These are phyloP conservation scores for Neolamprologus falcicula DNA, from an alignment of 2,113 vertebrate species.

Conservation along the genomic window DNA sequence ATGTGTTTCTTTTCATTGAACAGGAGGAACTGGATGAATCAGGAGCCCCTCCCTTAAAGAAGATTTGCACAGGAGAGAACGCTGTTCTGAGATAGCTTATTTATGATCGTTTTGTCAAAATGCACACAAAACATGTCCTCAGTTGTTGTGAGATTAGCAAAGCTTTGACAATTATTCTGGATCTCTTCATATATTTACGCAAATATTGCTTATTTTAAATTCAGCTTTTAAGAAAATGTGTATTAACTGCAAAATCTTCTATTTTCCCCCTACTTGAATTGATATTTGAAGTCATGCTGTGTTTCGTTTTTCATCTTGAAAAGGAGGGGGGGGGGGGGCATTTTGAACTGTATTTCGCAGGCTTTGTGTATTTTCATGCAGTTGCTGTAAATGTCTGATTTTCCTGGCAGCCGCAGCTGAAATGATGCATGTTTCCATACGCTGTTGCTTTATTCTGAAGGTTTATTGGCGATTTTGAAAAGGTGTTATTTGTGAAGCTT, in stretches of 20 bases:
- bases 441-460: not conserved
- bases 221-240: not conserved
- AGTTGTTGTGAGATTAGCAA: slow-evolving; percentile 17
- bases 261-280: not conserved
- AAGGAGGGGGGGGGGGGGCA: not conserved
- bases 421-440: slow-evolving; percentile 27
- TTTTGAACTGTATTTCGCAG: not conserved
- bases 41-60: slow-evolving; percentile 85
- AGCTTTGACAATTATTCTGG: slow-evolving; percentile 4
- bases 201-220: slow-evolving; percentile 11
- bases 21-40: slow-evolving; percentile 80
- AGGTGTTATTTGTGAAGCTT: not conserved
- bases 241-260: not conserved
- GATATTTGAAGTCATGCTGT: not conserved
- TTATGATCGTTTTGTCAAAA: slow-evolving; percentile 5
- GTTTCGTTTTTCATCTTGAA: not conserved
- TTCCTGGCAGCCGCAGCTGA: not conserved
- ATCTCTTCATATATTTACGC: slow-evolving; percentile 7
- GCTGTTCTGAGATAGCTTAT: slow-evolving; percentile 83
- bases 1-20: not conserved
- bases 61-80: slow-evolving; percentile 84
- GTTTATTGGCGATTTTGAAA: not conserved
- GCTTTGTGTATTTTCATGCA: not conserved
- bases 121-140: slow-evolving; percentile 10
- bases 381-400: slow-evolving; percentile 1